phyloP scores from a whole-genome alignment of 2,113 vertebrate species.

The Odocoileus hemionus region DNA sequence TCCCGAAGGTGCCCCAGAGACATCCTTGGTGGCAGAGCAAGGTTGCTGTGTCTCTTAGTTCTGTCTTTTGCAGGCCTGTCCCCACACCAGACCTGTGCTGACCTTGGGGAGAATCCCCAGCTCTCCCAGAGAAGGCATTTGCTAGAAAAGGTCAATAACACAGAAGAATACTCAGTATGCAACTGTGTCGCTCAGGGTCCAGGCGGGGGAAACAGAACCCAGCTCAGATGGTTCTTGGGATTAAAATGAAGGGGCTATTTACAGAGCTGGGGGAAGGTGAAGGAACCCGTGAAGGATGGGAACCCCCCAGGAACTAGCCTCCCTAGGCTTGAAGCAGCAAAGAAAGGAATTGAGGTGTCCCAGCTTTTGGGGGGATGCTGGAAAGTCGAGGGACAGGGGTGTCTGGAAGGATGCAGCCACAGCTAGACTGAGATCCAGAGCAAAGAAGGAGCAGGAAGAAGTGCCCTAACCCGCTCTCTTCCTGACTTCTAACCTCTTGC shows the following conservation, averaged over 20 bases:
- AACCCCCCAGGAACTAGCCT: not conserved
- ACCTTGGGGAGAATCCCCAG: not conserved
- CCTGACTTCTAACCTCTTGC: not conserved
- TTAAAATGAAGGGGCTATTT: not conserved
- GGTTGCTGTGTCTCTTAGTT: not conserved
- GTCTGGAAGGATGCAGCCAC: not conserved
- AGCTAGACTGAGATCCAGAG: not conserved
- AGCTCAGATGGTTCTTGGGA: not conserved
- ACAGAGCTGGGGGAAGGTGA: not conserved
- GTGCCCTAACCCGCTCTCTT: not conserved
- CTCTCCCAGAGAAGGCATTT: not conserved
- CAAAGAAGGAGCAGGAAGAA: not conserved
- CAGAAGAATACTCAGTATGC: not conserved
- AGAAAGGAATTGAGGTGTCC: not conserved
- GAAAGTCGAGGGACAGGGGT: accelerated
- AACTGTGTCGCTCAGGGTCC: not conserved
- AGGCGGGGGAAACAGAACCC: not conserved
- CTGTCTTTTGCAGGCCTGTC: not conserved
- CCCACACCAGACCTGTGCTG: not conserved
- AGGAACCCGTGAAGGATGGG: not conserved
- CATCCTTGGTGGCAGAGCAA: not conserved
- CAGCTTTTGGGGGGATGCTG: not conserved
- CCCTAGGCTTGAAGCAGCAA: not conserved
- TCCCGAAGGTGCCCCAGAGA: not conserved
- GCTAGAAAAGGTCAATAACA: not conserved